Base-by-base conservation (phyloP, 1,140 invertebrate species). In the Euglossa dilemma region DNA sequence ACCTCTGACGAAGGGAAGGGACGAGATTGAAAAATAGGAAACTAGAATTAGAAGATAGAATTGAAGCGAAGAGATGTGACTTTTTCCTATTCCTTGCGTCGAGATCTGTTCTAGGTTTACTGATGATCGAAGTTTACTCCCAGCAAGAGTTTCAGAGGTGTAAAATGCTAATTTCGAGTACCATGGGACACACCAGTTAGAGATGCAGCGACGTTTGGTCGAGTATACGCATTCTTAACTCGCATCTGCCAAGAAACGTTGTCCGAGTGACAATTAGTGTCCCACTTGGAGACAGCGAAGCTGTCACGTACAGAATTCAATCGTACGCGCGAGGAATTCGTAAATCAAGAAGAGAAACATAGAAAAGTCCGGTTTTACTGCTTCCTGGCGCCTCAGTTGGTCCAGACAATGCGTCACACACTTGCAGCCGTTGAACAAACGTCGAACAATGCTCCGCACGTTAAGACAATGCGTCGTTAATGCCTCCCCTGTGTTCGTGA, bases 381-480 rank as follows among this genome's bases (percentile, higher is more conserved):
- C 56, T 87, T 85, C 74, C 70, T 78, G 72, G 64, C 72, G 59
- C 70, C 74, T 88, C 72, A 52, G 36, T 64, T 52, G 25, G 36
- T 28, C 47, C 69, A 71, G 81, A 71, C 74, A 88, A 87, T 87
- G 78, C 77, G 78, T 85, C 74, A 71, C n/a, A 82, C 63, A 28
- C 59, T 61, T 85, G 61, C 47, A 67, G n/a, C 25, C 52, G 63
- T n/a, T 77, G 73, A 87, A 85, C 73, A 81, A 85, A 88, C 73
- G 81, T 79, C 67, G 63, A 88, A 88, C 86, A 85, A 88, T 88
- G 63, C 59, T 71, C 75, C 69, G 28, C 23, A 64, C 73, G 73
- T 81, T 88, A 88, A 88, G 43, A 88, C 83, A 88, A 88, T 88
- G 74, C 87, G 75, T 87, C 86, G 86, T 88, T 88, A 88, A 87